phyloP scores from a whole-genome alignment of 2,113 vertebrate species.

The Tragulus kanchil region DNA sequence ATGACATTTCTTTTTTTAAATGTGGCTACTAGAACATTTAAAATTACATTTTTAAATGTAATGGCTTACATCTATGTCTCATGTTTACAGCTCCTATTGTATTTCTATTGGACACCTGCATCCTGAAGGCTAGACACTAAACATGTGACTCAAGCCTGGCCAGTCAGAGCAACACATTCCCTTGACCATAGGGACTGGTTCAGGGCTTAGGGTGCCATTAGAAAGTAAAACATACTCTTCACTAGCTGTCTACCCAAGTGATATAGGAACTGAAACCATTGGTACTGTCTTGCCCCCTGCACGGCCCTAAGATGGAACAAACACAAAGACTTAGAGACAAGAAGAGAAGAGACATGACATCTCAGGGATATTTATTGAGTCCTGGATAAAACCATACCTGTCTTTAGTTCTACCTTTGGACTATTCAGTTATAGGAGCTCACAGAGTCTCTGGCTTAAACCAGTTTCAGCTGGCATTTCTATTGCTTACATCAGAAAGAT shows the following conservation, averaged over 20 bases:
- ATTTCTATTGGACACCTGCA: not conserved
- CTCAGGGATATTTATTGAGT: not conserved
- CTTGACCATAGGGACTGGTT: not conserved
- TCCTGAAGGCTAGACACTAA: not conserved
- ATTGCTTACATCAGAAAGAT: not conserved
- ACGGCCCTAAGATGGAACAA: not conserved
- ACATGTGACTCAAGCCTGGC: not conserved
- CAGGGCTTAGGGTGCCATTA: not conserved
- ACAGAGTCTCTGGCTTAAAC: not conserved
- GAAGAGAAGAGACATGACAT: not conserved
- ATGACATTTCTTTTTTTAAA: not conserved
- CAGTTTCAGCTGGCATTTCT: not conserved
- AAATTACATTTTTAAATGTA: not conserved
- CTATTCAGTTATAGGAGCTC: not conserved
- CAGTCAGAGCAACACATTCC: not conserved
- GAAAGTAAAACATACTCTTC: not conserved
- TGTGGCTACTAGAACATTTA: not conserved
- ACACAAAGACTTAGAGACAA: not conserved
- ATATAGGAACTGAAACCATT: not conserved
- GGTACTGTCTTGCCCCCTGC: not conserved
- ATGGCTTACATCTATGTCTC: not conserved
- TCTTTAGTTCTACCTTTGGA: not conserved
- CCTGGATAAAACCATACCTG: not conserved
- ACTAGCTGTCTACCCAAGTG: not conserved
- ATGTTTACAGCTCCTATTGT: not conserved